phyloP scores from a whole-genome alignment of 2,888 invertebrate genomes.

The Agonopterix subpropinquella region DNA sequence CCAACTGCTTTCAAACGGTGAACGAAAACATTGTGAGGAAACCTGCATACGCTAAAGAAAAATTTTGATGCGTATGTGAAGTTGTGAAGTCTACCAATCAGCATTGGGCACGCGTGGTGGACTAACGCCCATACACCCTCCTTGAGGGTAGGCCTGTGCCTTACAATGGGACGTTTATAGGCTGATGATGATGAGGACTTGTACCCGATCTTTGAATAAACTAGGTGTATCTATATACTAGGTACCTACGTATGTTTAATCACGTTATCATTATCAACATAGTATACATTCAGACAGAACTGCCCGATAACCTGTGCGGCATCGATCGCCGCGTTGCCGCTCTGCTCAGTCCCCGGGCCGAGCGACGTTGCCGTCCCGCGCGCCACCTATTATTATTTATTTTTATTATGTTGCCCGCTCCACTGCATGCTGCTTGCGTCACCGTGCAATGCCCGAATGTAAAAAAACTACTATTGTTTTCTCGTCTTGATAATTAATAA shows the following conservation, averaged over 20 bases:
- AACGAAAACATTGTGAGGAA: too few species aligned
- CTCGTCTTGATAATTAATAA: background rate
- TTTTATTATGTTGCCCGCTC: slow-evolving; percentile 9
- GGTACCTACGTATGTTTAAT: background rate
- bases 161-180: too few species aligned
- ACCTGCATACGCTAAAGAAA: too few species aligned
- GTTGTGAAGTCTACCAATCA: too few species aligned
- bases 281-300: background rate
- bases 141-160: too few species aligned
- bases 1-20: too few species aligned
- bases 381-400: slow-evolving; percentile 11
- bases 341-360: slow-evolving; percentile 2
- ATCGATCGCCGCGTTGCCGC: slow-evolving; percentile 8
- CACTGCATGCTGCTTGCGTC: slow-evolving; percentile 6
- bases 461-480: slow-evolving; percentile 8
- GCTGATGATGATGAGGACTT: too few species aligned
- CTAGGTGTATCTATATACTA: too few species aligned
- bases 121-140: too few species aligned
- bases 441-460: slow-evolving; percentile 9
- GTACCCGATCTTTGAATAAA: too few species aligned
- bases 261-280: background rate
- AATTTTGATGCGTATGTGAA: too few species aligned
- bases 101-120: too few species aligned
- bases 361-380: slow-evolving; percentile 7
- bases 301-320: slow-evolving; percentile 5